These are phyloP conservation scores for Trimorus sp. DNA, from an alignment of 2,888 invertebrate genomes.

Conservation along the genomic window DNA sequence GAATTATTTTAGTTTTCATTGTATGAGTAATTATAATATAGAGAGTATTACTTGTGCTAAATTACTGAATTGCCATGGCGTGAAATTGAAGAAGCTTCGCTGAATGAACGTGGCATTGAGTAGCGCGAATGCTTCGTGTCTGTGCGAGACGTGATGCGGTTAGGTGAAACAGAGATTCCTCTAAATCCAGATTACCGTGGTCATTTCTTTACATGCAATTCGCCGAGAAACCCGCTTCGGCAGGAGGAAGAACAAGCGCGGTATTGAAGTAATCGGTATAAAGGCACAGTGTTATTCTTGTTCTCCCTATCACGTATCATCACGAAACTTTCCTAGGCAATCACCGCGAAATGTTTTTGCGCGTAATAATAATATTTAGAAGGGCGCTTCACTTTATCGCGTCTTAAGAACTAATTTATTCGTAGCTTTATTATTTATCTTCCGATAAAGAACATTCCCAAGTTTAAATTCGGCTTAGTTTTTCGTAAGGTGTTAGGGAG, in stretches of 20 bases:
- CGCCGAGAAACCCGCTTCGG: constrained; percentile 42
- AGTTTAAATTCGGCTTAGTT: too few species aligned
- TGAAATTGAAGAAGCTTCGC: constrained; percentile 17
- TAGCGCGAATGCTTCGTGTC: not conserved
- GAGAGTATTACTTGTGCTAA: too few species aligned
- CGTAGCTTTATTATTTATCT: constrained; percentile 7
- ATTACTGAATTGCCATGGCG: not conserved
- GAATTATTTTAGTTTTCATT: too few species aligned
- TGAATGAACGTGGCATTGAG: constrained; percentile 9
- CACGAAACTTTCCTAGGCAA: constrained; percentile 51
- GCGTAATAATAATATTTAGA: constrained; percentile 26
- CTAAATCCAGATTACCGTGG: constrained; percentile 41
- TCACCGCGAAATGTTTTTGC: constrained; percentile 26
- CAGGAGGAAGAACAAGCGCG: constrained; percentile 57
- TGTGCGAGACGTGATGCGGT: constrained; percentile 13
- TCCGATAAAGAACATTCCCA: too few species aligned
- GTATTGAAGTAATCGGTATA: constrained; percentile 64
- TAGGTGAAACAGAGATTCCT: constrained; percentile 39
- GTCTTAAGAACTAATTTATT: too few species aligned
- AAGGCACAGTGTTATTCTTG: constrained; percentile 59
- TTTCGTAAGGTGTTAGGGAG: too few species aligned
- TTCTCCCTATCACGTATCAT: constrained; percentile 52
- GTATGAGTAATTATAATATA: too few species aligned
- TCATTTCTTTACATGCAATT: constrained; percentile 51
- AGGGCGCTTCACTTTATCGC: constrained; percentile 13